Evolutionary conservation across 2,113 vertebrate genomes (phyloP).

Genomic region (Sakesphorus luctuosus): DNA sequence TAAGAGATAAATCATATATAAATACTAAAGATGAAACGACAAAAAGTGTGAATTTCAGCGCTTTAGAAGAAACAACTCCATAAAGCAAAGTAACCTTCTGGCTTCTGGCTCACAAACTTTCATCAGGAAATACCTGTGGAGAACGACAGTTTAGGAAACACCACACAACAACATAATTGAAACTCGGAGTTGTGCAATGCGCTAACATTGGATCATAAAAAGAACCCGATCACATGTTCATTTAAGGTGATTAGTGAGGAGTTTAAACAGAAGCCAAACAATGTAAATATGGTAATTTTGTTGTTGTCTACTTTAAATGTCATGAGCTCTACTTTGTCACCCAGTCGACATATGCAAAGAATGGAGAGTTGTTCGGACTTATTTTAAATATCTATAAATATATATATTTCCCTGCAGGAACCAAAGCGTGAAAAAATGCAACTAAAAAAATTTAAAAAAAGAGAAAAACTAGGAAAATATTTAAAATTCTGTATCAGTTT

Average conservation of each 20-base stretch:
- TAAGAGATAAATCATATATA: slow-evolving; percentile 54
- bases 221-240: slow-evolving; percentile 23
- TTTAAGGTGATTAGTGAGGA: slow-evolving; percentile 38
- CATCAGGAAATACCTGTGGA: slow-evolving; percentile 80
- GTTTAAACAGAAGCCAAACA: slow-evolving; percentile 57
- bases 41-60: slow-evolving; percentile 13
- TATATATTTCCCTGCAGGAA: slow-evolving; percentile 83
- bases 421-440: slow-evolving; percentile 75
- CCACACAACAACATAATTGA: slow-evolving; percentile 71
- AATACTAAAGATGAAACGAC: neutral
- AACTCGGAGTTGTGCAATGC: slow-evolving; percentile 70
- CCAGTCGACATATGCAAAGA: slow-evolving; percentile 61
- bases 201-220: slow-evolving; percentile 64
- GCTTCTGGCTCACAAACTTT: slow-evolving; percentile 68
- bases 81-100: slow-evolving; percentile 58
- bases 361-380: slow-evolving; percentile 72
- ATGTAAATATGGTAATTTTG: slow-evolving; percentile 71
- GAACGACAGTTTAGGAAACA: slow-evolving; percentile 71
- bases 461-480: slow-evolving; percentile 56
- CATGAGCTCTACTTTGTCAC: slow-evolving; percentile 60
- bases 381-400: slow-evolving; percentile 81
- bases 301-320: slow-evolving; percentile 62
- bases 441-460: neutral
- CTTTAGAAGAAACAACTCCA: slow-evolving; percentile 43
- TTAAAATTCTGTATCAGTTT: slow-evolving; percentile 85